Evolutionary conservation across 2,113 vertebrate species (phyloP), one percentile per base, ranked within the genome.

Genomic region (Megalops atlanticus): DNA sequence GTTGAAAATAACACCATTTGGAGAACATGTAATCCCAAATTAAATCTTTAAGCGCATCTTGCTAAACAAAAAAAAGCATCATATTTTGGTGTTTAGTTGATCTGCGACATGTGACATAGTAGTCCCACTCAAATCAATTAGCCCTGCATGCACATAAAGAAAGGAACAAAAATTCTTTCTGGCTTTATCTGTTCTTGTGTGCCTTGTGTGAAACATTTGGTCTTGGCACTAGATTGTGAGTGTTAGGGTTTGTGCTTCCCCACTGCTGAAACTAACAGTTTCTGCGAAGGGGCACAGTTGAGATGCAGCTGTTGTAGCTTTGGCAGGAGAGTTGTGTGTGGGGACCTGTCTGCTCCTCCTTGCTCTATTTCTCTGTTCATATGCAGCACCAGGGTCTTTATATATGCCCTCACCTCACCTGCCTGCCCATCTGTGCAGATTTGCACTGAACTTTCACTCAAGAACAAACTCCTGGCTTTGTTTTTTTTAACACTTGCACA

Each of bases 1-100:
- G 93, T 89, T 78, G 88, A 85, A 90, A 85, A 84, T 88, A 79
- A 90, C 91, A 89, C 85, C 78, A 86, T 80, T 81, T 86, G 87
- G 84, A 87, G 77, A 80, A 91, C 41, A 87, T 90, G 86, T 85
- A 84, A 90, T 84, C 72, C 83, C 81, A 83, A 35, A 73, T 76
- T 84, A 76, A 80, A 74, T 52, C 77, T 73, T 82, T 74, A 77
- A 58, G 83, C 83, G 39, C 58, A 69, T 40, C 40, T 68, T 70
- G 35, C 54, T 45, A 74, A 45, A 33, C 79, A 16, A 73, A 36
- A 54, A 36, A 74, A 73, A 41, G 79, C 70, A 80, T 15, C 1
- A 21, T 16, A 35, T 24, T 38, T 52, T 11, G 33, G 24, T 18
- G 21, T 74, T n/a, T 45, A 27, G 39, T 27, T 7, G 4, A 74